Evolutionary conservation across 2,113 vertebrate species (phyloP), one percentile per base, ranked within the genome.

Genomic region (Orthonyx spaldingii): DNA sequence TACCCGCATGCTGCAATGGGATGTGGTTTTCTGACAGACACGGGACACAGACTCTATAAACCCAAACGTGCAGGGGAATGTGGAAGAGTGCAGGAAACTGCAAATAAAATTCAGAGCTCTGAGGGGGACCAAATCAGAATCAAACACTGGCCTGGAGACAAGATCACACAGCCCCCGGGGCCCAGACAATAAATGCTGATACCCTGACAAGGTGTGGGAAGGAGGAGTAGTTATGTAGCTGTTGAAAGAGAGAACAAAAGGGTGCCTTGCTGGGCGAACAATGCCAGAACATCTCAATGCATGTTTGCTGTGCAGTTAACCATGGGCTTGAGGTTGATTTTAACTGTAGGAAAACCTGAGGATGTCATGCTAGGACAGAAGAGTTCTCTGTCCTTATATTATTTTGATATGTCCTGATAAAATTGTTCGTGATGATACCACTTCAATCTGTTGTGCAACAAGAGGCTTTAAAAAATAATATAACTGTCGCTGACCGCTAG

Each of bases 1-100:
- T 26, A 28, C 9, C 32, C 37, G 55, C 24, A 33, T 0, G 0
- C 76, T 53, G 63, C 30, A 75, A 60, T 4, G 7, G 32, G 27
- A 71, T 66, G 16, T 30, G 47, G 10, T 42, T 92, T 81, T 66
- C 47, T 65, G 57, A 57, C 1, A 5, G 16, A 61, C n/a, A 26
- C 5, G n/a, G 19, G 37, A 77, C 15, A 7, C 21, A 53, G 11
- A 30, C 12, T 22, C 13, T 65, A n/a, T 41, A 77, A 89, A 30
- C 6, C 28, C n/a, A 57, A 47, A 74, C 1, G 1, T 30, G 20
- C 21, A 57, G 21, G 50, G 21, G 6, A 89, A 52, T 6, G 16
- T 60, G 27, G 21, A 87, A 84, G 20, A 60, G 9, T 32, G 19
- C 4, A 39, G 26, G 42, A 68, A 82, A 60, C 6, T 23, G 11